Conservation (phyloP, 2,113 vertebrate genomes). For the Steatornis caripensis region DNA sequence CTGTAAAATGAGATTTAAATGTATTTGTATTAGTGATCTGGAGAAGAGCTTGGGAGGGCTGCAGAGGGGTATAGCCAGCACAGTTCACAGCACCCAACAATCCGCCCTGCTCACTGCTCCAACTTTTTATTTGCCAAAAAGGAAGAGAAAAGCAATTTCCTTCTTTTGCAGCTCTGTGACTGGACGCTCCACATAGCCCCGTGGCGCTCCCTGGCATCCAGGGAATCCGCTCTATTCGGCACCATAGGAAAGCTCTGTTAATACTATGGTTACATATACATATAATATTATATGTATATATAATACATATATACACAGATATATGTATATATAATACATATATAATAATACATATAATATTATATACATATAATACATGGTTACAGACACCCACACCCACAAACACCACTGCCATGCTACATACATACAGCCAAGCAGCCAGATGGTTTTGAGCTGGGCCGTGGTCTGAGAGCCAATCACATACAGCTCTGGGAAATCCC, state of each 20-base stretch:
- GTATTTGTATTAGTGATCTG: not conserved
- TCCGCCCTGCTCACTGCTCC: not conserved
- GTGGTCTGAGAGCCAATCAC: not conserved
- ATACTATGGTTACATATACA: fast-evolving
- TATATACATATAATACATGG: no score
- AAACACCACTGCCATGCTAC: not conserved
- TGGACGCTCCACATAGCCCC: not conserved
- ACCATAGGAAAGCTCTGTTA: not conserved
- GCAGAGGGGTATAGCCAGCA: not conserved
- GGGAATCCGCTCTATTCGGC: not conserved
- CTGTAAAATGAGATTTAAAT: constrained; percentile 17
- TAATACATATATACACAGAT: no score
- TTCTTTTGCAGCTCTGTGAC: not conserved
- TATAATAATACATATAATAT: no score
- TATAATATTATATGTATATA: no score
- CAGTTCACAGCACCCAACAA: constrained; percentile 22
- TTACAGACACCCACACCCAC: not conserved
- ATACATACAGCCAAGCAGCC: not conserved
- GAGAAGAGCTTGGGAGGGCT: not conserved
- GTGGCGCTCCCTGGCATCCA: not conserved
- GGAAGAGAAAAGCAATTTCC: not conserved
- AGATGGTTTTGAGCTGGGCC: not conserved
- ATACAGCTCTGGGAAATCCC: not conserved
- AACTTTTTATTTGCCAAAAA: not conserved
- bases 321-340: no score